Base-by-base conservation (phyloP, 2,797 vertebrate species). In the Leptoclinus maculatus region DNA sequence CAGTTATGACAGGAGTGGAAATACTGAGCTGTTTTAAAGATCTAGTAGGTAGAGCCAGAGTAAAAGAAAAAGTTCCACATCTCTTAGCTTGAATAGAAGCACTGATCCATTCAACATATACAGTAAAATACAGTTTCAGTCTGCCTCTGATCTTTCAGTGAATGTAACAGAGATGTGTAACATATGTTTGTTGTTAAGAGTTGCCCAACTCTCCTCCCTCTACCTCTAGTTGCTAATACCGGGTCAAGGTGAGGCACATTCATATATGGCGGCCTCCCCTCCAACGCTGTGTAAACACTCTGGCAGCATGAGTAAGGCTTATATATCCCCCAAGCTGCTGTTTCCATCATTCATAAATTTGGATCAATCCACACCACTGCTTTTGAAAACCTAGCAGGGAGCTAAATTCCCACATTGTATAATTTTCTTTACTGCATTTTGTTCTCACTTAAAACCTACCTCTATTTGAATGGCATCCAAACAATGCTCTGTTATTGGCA, bases 141-240 rank as follows among this genome's bases (percentile, higher is more conserved):
- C 56, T 70, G 57, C 27, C 66, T 76, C 74, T 79, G 23, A 76
- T 78, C 38, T 70, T 66, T 62, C 29, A 38, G 6, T 80, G 47
- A 69, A 71, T 77, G 32, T 65, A 58, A 19, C 27, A 75, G 54
- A 79, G 58, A 78, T 76, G 73, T 78, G 51, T 34, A 59, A 75
- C 87, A 91, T 53, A 39, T 89, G 83, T 87, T 88, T 76, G 64
- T 58, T 78, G 29, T 88, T 86, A 85, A 62, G 58, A 57, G 66
- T 78, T 80, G 38, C 53, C 51, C 66, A 32, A 36, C 43, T 80
- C 66, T 77, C 56, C 54, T 77, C 36, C 29, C 8, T 71, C 32
- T 78, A 27, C 25, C 27, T 77, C 74, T 77, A 49, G 81, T 53
- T 57, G 58, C 64, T 69, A 56, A 79, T 82, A 69, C 47, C 68